A percentile compares a stretch with the other conserved stretches of the same genome.
Evolutionary conservation across 2,113 vertebrate genomes (phyloP).

Genomic region (Megaptera novaeangliae): DNA sequence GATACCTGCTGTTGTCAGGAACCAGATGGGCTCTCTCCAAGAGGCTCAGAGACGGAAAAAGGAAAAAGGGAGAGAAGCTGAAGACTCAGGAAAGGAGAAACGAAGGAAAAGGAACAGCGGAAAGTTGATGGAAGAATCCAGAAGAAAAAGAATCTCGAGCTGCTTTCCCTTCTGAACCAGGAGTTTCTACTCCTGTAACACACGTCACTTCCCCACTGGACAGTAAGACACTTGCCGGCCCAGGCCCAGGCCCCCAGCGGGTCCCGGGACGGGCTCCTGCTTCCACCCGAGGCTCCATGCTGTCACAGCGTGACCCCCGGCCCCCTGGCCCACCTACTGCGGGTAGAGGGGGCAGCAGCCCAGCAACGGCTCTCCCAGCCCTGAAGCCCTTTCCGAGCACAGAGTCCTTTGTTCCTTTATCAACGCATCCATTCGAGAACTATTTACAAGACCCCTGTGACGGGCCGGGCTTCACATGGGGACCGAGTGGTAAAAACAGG

Average conservation of each 20-base stretch:
- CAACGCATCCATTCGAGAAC: background rate
- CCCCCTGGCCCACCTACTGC: background rate
- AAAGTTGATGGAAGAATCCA: background rate
- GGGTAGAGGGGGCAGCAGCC: background rate
- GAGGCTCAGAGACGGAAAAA: background rate
- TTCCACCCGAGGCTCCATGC: background rate
- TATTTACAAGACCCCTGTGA: background rate
- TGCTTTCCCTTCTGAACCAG: background rate
- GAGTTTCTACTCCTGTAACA: background rate
- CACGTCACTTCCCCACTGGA: background rate
- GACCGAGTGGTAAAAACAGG: background rate
- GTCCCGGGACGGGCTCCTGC: background rate
- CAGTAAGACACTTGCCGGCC: background rate
- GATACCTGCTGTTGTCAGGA: too few species aligned
- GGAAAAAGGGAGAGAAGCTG: background rate
- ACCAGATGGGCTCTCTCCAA: background rate
- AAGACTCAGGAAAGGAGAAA: background rate
- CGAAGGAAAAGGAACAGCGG: background rate
- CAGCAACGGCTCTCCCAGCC: background rate
- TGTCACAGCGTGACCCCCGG: background rate
- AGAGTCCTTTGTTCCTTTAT: background rate
- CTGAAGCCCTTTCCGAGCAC: too few species aligned
- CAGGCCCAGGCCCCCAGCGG: background rate
- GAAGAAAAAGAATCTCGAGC: background rate
- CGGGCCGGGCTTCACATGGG: background rate